These are phyloP conservation scores for Trissoscelio sp. DNA, from an alignment of 2,888 invertebrate genomes.

Conservation along the genomic window DNA sequence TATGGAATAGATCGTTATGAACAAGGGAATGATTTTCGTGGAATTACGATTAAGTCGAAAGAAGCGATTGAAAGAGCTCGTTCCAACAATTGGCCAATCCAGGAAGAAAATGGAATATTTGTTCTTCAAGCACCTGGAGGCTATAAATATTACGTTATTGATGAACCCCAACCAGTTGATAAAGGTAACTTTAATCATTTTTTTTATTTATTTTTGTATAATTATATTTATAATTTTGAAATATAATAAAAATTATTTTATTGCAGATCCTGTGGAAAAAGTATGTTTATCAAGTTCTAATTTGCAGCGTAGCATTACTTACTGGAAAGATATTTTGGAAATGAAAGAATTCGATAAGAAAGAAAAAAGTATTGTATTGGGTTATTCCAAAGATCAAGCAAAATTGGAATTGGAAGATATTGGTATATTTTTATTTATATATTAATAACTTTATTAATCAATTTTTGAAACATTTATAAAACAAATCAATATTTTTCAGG, in stretches of 20 bases:
- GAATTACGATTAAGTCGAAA: slow-evolving; percentile 92
- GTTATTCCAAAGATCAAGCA: slow-evolving; percentile 89
- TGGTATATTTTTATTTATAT: slow-evolving; percentile 82
- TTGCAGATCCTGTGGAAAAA: slow-evolving; percentile 91
- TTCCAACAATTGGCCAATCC: slow-evolving; percentile 89
- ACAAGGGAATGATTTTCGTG: slow-evolving; percentile 95
- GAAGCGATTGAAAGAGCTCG: slow-evolving; percentile 90
- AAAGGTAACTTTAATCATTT: slow-evolving; percentile 41
- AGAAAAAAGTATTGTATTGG: slow-evolving; percentile 87
- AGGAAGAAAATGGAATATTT: slow-evolving; percentile 86
- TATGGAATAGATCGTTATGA: slow-evolving; percentile 95
- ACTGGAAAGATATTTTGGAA: slow-evolving; percentile 92
- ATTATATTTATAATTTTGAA: slow-evolving; percentile 15
- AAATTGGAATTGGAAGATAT: slow-evolving; percentile 91
- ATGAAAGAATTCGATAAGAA: slow-evolving; percentile 89
- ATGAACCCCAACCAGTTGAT: slow-evolving; percentile 87
- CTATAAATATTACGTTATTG: slow-evolving; percentile 92
- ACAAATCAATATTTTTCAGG: slow-evolving; percentile 84
- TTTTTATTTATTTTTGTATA: no score
- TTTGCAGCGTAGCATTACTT: slow-evolving; percentile 89
- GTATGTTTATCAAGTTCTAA: slow-evolving; percentile 92
- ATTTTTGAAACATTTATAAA: not conserved
- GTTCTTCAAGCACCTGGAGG: slow-evolving; percentile 95
- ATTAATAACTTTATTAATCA: no score
- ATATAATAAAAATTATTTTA: slow-evolving; percentile 45